Evolutionary conservation across 1,140 invertebrate genomes (phyloP).

Genomic region (Platyscapa corneri): DNA sequence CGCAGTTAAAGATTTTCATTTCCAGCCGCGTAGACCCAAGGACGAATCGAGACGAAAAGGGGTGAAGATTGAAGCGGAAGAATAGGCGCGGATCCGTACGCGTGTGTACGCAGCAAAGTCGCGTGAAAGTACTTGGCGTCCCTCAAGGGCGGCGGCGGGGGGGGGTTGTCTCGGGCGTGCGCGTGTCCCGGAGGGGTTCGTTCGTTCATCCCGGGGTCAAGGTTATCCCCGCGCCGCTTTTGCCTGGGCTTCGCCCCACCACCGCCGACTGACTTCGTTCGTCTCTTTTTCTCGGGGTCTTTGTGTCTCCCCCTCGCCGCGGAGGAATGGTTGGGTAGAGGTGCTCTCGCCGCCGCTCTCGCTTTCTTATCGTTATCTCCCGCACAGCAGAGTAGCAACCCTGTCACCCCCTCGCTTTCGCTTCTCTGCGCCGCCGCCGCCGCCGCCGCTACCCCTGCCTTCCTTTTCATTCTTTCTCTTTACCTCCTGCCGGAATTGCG

Average conservation of each 20-base stretch:
- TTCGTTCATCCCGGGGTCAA: conserved; percentile 13
- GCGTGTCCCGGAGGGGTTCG: background rate
- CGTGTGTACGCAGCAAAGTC: background rate
- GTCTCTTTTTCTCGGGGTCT: too few species aligned
- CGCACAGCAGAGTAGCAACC: background rate
- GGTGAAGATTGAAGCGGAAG: background rate
- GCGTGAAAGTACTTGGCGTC: background rate
- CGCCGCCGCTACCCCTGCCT: too few species aligned
- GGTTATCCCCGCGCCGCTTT: background rate
- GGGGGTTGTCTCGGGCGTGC: background rate
- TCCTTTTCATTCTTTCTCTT: too few species aligned
- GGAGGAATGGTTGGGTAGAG: too few species aligned
- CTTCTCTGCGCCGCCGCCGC: too few species aligned
- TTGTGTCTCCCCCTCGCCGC: too few species aligned
- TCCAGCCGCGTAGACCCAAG: background rate
- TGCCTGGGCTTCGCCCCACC: too few species aligned
- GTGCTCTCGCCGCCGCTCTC: too few species aligned
- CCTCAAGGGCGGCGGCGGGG: too few species aligned
- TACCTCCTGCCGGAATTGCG: too few species aligned
- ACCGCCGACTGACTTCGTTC: too few species aligned
- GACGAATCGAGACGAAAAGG: background rate
- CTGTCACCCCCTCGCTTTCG: too few species aligned
- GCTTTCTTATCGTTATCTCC: background rate
- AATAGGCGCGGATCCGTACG: background rate
- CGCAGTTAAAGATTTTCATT: background rate